Percentiles rank a stretch among this genome's conserved stretches.
These are phyloP conservation scores for Ailurus styani DNA, from an alignment of 2,113 vertebrate genomes.

Conservation along the genomic window DNA sequence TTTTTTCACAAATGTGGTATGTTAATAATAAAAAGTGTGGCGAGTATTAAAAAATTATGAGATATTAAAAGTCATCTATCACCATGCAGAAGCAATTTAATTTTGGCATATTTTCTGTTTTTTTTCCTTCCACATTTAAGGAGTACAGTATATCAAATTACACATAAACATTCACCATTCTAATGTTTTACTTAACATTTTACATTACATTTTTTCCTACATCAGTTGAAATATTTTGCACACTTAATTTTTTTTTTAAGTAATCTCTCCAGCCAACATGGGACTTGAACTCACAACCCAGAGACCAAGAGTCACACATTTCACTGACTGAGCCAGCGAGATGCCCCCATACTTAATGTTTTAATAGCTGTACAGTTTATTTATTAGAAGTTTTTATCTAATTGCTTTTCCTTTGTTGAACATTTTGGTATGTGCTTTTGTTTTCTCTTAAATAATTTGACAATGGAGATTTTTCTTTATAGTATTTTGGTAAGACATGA, in stretches of 20 bases:
- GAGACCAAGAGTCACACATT: neutral
- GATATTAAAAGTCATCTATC: neutral
- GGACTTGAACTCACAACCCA: neutral
- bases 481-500: neutral
- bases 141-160: neutral
- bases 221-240: neutral
- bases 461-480: neutral
- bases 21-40: neutral
- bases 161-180: neutral
- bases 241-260: neutral
- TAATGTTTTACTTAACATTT: neutral
- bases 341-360: neutral
- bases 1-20: neutral
- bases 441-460: neutral
- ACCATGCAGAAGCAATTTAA: neutral
- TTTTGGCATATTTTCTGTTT: neutral
- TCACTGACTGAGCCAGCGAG: neutral
- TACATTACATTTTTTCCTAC: neutral
- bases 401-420: neutral
- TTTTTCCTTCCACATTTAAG: neutral
- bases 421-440: neutral
- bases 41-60: neutral
- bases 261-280: neutral
- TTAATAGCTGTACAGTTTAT: neutral
- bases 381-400: neutral